phyloP scores from a whole-genome alignment of 2,797 vertebrate genomes.

The Centroberyx gerrardi region DNA sequence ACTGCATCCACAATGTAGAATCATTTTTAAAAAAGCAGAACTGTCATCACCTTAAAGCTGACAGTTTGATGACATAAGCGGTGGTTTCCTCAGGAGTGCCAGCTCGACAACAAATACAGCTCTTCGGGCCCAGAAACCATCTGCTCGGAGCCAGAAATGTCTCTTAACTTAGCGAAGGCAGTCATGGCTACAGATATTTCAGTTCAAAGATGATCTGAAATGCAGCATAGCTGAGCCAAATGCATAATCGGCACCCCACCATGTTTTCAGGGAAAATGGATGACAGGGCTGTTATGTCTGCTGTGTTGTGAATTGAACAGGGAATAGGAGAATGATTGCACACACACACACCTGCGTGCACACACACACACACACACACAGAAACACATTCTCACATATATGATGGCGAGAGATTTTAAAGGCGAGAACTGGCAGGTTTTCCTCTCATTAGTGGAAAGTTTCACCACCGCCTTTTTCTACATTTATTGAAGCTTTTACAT shows the following conservation, averaged over 20 bases:
- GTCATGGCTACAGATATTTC: neutral
- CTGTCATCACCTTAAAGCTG: neutral
- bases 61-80: neutral
- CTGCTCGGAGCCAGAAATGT: neutral
- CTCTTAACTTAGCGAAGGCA: neutral
- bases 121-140: neutral
- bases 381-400: constrained; percentile 16
- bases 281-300: neutral
- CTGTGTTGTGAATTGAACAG: constrained; percentile 1
- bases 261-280: neutral
- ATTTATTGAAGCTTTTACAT: constrained; percentile 38
- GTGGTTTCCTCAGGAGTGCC: too few relatives aligned
- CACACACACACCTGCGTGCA: constrained; percentile 24
- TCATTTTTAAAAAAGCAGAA: neutral
- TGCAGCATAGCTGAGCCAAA: constrained; percentile 1
- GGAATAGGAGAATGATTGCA: constrained; percentile 3
- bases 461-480: constrained; percentile 6
- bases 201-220: neutral
- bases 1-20: too few relatives aligned
- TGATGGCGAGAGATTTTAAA: constrained; percentile 28
- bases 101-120: too few relatives aligned
- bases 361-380: constrained; percentile 21
- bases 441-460: constrained; percentile 43
- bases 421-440: constrained; percentile 27
- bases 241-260: neutral